phyloP scores from a whole-genome alignment of 1,140 invertebrate species.

The Vollenhovia emeryi region DNA sequence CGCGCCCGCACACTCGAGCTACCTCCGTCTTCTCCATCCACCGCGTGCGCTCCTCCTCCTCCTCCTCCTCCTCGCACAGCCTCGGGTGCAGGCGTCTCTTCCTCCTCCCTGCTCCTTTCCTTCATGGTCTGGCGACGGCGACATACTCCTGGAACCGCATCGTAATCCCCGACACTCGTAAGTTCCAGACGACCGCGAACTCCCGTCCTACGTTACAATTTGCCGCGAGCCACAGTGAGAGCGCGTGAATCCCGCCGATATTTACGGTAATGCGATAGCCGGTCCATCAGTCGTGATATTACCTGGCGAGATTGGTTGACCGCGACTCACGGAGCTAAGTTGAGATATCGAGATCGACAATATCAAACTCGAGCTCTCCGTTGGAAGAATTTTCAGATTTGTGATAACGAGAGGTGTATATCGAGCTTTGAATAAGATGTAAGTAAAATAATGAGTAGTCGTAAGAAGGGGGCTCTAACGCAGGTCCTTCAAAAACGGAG shows the following conservation, averaged over 20 bases:
- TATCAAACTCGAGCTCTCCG: too few relatives aligned
- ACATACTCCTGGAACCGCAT: slow-evolving; percentile 63
- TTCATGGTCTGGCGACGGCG: slow-evolving; percentile 28
- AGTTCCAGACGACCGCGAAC: slow-evolving; percentile 52
- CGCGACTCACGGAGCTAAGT: slow-evolving; percentile 30
- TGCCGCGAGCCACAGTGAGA: slow-evolving; percentile 45
- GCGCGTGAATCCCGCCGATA: slow-evolving; percentile 50
- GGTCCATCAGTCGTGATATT: slow-evolving; percentile 67
- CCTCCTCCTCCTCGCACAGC: slow-evolving; percentile 7
- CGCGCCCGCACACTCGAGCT: slow-evolving; percentile 62
- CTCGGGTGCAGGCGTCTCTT: slow-evolving; percentile 48
- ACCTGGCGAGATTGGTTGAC: slow-evolving; percentile 40
- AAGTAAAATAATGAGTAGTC: background rate
- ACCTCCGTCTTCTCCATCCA: slow-evolving; percentile 21
- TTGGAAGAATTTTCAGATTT: background rate
- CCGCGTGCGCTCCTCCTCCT: slow-evolving; percentile 26
- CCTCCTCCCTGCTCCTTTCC: background rate
- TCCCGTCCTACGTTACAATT: slow-evolving; percentile 76
- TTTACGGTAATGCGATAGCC: slow-evolving; percentile 69
- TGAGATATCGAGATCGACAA: slow-evolving; percentile 25
- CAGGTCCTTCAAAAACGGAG: too few relatives aligned
- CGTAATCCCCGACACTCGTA: slow-evolving; percentile 69
- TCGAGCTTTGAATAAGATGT: background rate
- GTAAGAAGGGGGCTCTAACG: too few relatives aligned
- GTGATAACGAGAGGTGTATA: too few relatives aligned